A percentile compares a stretch with the other conserved stretches of the same genome.
Conservation (phyloP, 2,888 invertebrate species). For the Ashinkailepas kermadecensis region DNA sequence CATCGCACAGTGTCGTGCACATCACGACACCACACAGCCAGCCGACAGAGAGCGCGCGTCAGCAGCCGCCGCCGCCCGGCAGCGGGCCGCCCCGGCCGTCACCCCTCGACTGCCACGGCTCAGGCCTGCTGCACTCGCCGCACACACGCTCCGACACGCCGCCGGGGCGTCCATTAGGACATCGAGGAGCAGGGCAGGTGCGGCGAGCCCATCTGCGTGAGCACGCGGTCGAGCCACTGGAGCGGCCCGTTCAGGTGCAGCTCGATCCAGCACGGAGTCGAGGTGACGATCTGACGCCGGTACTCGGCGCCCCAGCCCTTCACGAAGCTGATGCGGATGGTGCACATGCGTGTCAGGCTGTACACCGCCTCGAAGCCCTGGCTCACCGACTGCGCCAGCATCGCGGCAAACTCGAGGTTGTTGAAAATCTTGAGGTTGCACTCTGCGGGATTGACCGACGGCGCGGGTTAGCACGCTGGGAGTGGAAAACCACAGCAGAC, state of each 20-base stretch:
- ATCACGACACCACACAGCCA: too few relatives aligned
- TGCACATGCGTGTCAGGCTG: constrained; percentile 95
- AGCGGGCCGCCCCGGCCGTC: too few relatives aligned
- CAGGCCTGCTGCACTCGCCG: too few relatives aligned
- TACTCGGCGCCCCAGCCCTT: constrained; percentile 49
- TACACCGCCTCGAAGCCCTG: constrained; percentile 98
- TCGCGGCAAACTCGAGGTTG: constrained; percentile 95
- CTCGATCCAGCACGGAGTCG: constrained; percentile 99
- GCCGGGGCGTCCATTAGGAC: constrained; percentile 50
- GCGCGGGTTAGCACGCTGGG: neutral
- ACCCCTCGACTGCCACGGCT: too few relatives aligned
- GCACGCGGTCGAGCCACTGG: constrained; percentile 92
- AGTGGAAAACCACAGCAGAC: too few relatives aligned
- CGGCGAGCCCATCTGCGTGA: constrained; percentile 95
- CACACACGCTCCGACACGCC: neutral
- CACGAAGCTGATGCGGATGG: constrained; percentile 97
- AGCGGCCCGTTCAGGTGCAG: constrained; percentile 94
- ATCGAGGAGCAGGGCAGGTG: constrained; percentile 91
- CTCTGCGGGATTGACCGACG: constrained; percentile 45
- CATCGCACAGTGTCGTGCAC: too few relatives aligned
- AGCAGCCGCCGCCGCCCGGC: too few relatives aligned
- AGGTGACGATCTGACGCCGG: constrained; percentile 92
- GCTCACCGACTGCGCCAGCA: constrained; percentile 88
- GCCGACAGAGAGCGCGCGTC: too few relatives aligned
- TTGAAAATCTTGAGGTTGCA: constrained; percentile 98